Conservation (phyloP, 1,140 invertebrate species). For the Zaprionus taronus region DNA sequence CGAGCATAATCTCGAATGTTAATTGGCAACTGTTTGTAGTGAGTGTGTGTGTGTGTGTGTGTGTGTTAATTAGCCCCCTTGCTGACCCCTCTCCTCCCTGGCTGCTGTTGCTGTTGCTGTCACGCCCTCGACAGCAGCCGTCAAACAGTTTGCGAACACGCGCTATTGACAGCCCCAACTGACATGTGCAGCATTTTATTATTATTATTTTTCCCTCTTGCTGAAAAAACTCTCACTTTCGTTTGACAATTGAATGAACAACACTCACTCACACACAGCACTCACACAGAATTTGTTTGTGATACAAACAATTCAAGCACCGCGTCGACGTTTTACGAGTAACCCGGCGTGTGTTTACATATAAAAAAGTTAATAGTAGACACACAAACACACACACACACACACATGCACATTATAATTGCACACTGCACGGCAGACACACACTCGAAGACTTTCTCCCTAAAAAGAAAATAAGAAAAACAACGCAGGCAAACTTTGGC, state of each 20-base stretch:
- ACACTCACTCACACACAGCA: conserved; percentile 24
- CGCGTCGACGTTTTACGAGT: conserved; percentile 37
- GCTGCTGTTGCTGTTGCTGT: conserved; percentile 10
- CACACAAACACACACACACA: too few species aligned
- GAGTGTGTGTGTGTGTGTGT: neutral
- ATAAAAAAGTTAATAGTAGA: conserved; percentile 48
- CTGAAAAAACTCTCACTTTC: conserved; percentile 76
- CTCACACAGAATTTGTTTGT: conserved; percentile 77
- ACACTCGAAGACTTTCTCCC: conserved; percentile 63
- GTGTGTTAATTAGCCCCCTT: conserved; percentile 38
- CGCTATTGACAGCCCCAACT: conserved; percentile 72
- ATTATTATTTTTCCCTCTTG: conserved; percentile 15
- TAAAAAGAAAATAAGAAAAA: conserved; percentile 41
- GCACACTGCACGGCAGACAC: conserved; percentile 56
- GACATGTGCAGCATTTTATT: conserved; percentile 60
- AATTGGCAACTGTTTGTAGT: conserved; percentile 39
- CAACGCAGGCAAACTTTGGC: conserved; percentile 35
- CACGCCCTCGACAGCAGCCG: conserved; percentile 36
- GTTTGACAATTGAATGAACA: conserved; percentile 68
- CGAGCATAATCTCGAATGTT: conserved; percentile 44
- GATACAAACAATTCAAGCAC: conserved; percentile 73
- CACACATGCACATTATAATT: conserved; percentile 55
- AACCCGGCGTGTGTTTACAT: conserved; percentile 52
- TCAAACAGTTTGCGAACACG: conserved; percentile 28
- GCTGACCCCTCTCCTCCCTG: conserved; percentile 7